Evolutionary conservation across 2,888 invertebrate genomes (phyloP), one percentile per base, ranked within the genome.

Genomic region (Galeopsomyia nigrocyanea): DNA sequence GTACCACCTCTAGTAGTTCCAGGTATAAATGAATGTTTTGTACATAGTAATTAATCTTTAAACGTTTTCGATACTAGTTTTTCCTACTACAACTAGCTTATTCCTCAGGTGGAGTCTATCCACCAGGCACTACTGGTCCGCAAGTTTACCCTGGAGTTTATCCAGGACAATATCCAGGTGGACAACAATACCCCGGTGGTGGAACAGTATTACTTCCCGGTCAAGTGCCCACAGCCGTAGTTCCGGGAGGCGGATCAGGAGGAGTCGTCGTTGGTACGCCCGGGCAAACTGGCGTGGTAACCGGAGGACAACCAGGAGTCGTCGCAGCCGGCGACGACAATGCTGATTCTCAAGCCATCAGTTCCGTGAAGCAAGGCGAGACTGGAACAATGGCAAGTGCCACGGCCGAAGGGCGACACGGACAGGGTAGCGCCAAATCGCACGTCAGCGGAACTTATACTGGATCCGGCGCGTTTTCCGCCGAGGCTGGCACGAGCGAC

Each of bases 391-490:
- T 91, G 78, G 94, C 95, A 0, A 90, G 90, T 75, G 95, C 95
- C 2, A 90, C 92, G 68, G 92, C 95, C 16, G 92, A 93, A 86
- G 95, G 95, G 16, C 91, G 90, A 77, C 93, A 91, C 80, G 90
- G 90, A 39, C 92, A 92, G 74, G 94, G 93, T 13, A 91, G 91
- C 2, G 92, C 95, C 0, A 94, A 95, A 85, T 93, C 95, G 0
- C 93, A 94, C 87, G 94, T 95, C 0, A 92, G 92, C 65, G 95
- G 95, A 31, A 92, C 92, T 0, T 95, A 95, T 81, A 90, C 91
- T 0, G 93, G 93, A 1, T 89, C 91, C 22, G 95, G 95, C 16
- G 91, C 94, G 0, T 95, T 95, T 82, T 93, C 93, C 76, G 95
- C 95, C 10, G 94, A 92, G 82, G 94, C 95, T 7, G 93, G 94